Evolutionary conservation across 1,140 invertebrate species (phyloP).

Genomic region (Antheraea mylitta): DNA sequence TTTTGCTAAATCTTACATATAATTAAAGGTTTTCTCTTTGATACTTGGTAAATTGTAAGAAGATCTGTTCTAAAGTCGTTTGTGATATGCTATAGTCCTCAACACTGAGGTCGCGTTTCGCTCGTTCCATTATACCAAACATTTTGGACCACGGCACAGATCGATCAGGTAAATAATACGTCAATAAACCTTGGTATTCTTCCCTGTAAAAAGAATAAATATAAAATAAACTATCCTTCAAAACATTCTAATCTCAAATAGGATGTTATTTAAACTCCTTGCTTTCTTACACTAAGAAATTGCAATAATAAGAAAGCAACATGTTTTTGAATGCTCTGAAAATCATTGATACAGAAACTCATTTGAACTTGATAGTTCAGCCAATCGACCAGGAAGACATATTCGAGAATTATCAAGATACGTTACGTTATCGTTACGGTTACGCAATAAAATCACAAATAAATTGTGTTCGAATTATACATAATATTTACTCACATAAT

Average conservation of each 20-base stretch:
- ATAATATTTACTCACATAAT: conserved; percentile 54
- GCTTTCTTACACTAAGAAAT: too few relatives aligned
- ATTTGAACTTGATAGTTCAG: too few relatives aligned
- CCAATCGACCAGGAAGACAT: too few relatives aligned
- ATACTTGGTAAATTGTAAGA: conserved; percentile 79
- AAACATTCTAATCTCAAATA: too few relatives aligned
- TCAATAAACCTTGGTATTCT: conserved; percentile 86
- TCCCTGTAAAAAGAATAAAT: conserved; percentile 77
- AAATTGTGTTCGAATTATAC: background rate
- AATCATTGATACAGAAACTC: too few relatives aligned
- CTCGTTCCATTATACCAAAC: conserved; percentile 88
- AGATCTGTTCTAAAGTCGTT: conserved; percentile 90
- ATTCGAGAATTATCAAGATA: too few relatives aligned
- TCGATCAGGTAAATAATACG: conserved; percentile 84
- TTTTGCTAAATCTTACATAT: background rate
- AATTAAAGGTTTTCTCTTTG: conserved; percentile 28
- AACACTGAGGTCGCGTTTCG: conserved; percentile 80
- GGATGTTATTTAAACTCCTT: too few relatives aligned
- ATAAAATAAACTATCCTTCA: too few relatives aligned
- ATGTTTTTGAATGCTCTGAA: too few relatives aligned
- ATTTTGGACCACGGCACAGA: conserved; percentile 85
- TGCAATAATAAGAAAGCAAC: too few relatives aligned
- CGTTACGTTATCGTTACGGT: too few relatives aligned
- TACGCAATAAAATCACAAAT: too few relatives aligned
- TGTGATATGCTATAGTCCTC: conserved; percentile 92